phyloP scores from a whole-genome alignment of 1,140 invertebrate species.

The Cydia pomonella region DNA sequence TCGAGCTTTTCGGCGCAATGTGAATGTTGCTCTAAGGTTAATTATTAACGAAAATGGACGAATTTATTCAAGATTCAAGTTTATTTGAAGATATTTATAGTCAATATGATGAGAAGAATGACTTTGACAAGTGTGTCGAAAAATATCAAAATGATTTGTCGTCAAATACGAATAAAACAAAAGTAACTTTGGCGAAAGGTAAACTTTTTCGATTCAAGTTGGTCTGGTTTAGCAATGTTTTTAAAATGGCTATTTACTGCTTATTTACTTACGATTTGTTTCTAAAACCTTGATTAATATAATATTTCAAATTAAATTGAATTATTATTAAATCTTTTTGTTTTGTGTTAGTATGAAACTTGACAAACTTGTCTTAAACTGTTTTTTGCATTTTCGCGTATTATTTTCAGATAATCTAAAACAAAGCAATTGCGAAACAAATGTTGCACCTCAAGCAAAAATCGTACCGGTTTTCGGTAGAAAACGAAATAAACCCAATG shows the following conservation, averaged over 20 bases:
- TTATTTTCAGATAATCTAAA: constrained; percentile 20
- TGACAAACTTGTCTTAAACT: background rate
- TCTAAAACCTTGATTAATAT: too few species aligned
- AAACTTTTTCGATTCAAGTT: constrained; percentile 10
- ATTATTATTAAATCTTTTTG: background rate
- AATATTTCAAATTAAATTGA: background rate
- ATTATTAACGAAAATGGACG: constrained; percentile 37
- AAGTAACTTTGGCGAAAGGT: constrained; percentile 21
- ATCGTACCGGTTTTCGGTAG: constrained; percentile 46
- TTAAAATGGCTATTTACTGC: too few species aligned
- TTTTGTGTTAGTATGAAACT: background rate
- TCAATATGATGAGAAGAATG: constrained; percentile 52
- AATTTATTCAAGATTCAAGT: constrained; percentile 37
- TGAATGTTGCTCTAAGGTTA: background rate
- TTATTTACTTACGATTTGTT: too few species aligned
- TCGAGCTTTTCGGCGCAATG: constrained; percentile 1
- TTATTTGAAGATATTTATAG: constrained; percentile 46
- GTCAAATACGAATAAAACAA: constrained; percentile 19
- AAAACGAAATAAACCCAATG: constrained; percentile 33
- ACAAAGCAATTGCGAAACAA: constrained; percentile 12
- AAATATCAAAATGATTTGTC: constrained; percentile 39
- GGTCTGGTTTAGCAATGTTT: background rate
- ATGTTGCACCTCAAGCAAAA: constrained; percentile 35
- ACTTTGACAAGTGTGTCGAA: constrained; percentile 35
- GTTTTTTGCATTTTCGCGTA: background rate